phyloP scores from a whole-genome alignment of 1,140 invertebrate species.

The Atta colombica region DNA sequence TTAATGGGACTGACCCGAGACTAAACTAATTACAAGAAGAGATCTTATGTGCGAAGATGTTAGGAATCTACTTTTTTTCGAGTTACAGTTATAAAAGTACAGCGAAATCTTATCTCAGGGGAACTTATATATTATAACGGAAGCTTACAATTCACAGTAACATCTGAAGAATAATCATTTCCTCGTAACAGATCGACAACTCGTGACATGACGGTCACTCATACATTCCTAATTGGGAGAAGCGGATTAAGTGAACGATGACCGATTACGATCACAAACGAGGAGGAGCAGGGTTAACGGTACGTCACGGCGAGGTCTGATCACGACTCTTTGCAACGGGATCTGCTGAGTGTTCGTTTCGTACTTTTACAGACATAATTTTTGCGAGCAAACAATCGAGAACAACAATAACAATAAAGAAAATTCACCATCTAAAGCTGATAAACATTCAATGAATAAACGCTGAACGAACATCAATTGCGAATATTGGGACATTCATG shows the following conservation, averaged over 20 bases:
- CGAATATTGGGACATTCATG: too few relatives aligned
- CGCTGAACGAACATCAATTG: too few relatives aligned
- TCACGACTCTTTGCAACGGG: constrained; percentile 21
- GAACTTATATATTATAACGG: constrained; percentile 10
- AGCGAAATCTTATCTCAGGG: background rate
- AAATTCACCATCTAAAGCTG: background rate
- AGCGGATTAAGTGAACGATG: constrained; percentile 34
- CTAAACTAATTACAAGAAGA: constrained; percentile 26
- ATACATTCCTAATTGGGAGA: constrained; percentile 36
- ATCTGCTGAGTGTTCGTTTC: background rate
- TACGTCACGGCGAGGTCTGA: background rate
- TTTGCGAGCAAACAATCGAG: background rate
- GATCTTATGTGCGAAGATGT: background rate
- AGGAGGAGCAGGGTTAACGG: constrained; percentile 47
- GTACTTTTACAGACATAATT: constrained; percentile 7
- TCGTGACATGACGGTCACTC: background rate
- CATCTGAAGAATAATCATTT: constrained; percentile 23
- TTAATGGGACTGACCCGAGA: constrained; percentile 40
- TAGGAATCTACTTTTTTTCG: background rate
- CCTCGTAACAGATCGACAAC: constrained; percentile 22
- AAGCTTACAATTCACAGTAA: background rate
- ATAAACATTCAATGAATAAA: too few relatives aligned
- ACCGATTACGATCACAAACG: background rate
- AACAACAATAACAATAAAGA: background rate
- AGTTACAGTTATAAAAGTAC: constrained; percentile 33